These are phyloP conservation scores for Syndactyla subalaris DNA, from an alignment of 2,797 vertebrate species.

Conservation along the genomic window DNA sequence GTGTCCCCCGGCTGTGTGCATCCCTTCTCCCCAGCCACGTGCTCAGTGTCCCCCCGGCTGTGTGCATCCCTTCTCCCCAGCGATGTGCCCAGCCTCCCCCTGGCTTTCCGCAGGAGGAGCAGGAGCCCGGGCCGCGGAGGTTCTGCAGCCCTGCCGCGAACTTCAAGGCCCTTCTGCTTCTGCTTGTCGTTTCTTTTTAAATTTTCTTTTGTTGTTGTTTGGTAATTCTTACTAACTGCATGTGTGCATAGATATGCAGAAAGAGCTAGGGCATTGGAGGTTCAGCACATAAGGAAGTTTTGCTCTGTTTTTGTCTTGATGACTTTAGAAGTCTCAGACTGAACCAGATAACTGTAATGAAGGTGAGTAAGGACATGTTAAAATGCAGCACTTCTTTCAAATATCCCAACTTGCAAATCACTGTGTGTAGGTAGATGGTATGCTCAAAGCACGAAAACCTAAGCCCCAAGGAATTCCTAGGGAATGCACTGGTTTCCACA, in stretches of 20 bases:
- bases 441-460: accelerated
- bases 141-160: accelerated
- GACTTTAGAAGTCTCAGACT: neutral
- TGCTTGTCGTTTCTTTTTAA: neutral
- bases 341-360: too few relatives aligned
- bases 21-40: neutral
- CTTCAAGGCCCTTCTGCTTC: neutral
- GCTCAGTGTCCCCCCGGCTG: accelerated
- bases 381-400: accelerated
- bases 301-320: neutral
- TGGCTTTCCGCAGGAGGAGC: neutral
- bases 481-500: neutral
- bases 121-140: too few relatives aligned
- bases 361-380: neutral
- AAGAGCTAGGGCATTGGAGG: accelerated
- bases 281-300: accelerated
- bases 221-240: neutral
- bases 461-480: accelerated
- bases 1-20: neutral
- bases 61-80: neutral
- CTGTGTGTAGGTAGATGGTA: neutral
- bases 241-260: accelerated
- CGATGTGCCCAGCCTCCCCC: too few relatives aligned
- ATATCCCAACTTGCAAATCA: neutral
- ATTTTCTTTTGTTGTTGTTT: neutral